These are phyloP conservation scores for Salticus scenicus DNA, from an alignment of 2,888 invertebrate genomes.

Conservation along the genomic window DNA sequence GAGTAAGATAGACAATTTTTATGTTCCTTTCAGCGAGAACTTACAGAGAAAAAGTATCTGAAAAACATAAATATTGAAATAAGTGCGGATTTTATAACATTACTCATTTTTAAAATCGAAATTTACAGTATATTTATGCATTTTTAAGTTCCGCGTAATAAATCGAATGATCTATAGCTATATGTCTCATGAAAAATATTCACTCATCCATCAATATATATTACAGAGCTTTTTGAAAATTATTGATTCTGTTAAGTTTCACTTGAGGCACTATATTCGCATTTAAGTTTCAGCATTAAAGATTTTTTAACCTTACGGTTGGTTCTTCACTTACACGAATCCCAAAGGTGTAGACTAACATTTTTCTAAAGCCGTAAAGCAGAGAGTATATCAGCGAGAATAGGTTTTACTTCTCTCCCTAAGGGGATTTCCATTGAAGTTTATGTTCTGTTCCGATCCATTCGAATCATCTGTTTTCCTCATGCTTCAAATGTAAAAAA, in stretches of 20 bases:
- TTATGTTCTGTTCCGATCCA: background rate
- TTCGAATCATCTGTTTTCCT: too few relatives aligned
- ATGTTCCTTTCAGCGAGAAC: too few relatives aligned
- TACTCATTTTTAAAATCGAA: background rate
- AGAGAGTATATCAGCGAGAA: background rate
- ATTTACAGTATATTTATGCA: background rate
- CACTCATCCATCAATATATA: background rate
- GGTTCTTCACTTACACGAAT: background rate
- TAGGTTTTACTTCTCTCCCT: background rate
- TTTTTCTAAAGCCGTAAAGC: background rate
- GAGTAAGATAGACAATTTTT: too few relatives aligned
- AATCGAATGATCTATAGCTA: background rate
- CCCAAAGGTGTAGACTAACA: background rate
- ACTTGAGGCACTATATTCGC: background rate
- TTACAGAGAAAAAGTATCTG: too few relatives aligned
- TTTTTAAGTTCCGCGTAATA: conserved; percentile 2
- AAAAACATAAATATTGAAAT: too few relatives aligned
- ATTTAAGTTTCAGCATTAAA: background rate
- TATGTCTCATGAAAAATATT: background rate
- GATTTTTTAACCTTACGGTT: background rate
- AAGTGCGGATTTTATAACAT: too few relatives aligned
- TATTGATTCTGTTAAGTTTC: background rate
- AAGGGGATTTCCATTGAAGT: background rate
- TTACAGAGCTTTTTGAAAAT: background rate
- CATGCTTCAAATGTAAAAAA: too few relatives aligned